Evolutionary conservation across 2,113 vertebrate genomes (phyloP).

Genomic region (Neolamprologus ventralis): DNA sequence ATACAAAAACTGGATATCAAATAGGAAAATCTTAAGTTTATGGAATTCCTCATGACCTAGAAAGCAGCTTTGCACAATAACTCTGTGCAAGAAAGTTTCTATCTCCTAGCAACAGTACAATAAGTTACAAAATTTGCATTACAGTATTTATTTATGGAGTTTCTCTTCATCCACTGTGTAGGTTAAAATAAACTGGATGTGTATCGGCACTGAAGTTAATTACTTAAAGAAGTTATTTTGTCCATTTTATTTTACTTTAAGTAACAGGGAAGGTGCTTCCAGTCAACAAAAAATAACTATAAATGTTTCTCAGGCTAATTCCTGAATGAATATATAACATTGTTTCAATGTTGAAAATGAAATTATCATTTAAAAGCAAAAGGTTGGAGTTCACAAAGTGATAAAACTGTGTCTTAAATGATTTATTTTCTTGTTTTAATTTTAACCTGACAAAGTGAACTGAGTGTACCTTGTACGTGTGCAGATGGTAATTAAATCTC

Average conservation of each 20-base stretch:
- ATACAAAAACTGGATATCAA: background rate
- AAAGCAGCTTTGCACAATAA: background rate
- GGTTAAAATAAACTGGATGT: background rate
- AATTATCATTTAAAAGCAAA: background rate
- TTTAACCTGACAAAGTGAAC: background rate
- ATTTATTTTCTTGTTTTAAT: fast-evolving
- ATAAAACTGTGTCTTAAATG: background rate
- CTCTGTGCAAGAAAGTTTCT: background rate
- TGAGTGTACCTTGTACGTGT: background rate
- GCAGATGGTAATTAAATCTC: background rate
- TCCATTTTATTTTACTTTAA: background rate
- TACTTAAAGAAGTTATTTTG: background rate
- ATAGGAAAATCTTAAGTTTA: background rate
- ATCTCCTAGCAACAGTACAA: background rate
- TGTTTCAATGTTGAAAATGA: background rate
- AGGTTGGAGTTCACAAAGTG: background rate
- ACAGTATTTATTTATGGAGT: background rate
- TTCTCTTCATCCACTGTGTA: fast-evolving
- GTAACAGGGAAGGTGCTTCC: background rate
- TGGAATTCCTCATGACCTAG: background rate
- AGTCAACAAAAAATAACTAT: background rate
- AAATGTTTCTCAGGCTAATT: background rate
- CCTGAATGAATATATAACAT: background rate
- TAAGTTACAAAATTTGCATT: background rate
- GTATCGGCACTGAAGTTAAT: background rate